Evolutionary conservation across 2,888 invertebrate genomes (phyloP), one percentile per base, ranked within the genome.

Genomic region (Hypselothyrea guttata): DNA sequence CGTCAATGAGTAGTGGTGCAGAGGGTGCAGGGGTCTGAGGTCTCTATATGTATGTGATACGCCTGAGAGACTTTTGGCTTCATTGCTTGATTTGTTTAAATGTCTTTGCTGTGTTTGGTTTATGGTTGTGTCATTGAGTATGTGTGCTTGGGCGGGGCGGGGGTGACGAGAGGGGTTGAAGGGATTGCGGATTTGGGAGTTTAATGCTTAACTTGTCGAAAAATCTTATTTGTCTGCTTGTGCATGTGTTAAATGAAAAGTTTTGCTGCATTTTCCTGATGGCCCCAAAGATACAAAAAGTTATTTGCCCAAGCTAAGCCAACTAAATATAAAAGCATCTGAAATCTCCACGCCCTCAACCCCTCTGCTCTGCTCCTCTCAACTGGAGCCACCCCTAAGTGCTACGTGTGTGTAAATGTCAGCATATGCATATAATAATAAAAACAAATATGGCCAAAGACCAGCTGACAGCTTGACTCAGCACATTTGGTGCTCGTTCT

Each of bases 11-110:
- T 13, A 13, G 30, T 12, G 41, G 30, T 12, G 35, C 13, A 31
- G 12, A 16, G 44, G 30, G 31, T 16, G n/a, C n/a, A n/a, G n/a
- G n/a, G n/a, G n/a, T n/a, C 27, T 35, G 15, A 22, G 48, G 35
- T 54, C 46, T 33, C 27, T 55, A 27, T 40, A 59, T 71, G 51
- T 75, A 55, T 77, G 72, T 77, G 78, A 75, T 77, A 77, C 63
- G 82, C 73, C 77, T 75, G 77, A 81, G 66, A 70, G 79, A 79
- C 74, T 79, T 76, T 79, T 71, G 79, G 81, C 78, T 75, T 78
- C 74, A 79, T 81, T 81, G 84, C 82, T 82, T 82, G 84, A 84
- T 82, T 84, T 84, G 81, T 78, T 84, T 84, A 84, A 82, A 82
- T 82, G 79, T 78, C 81, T 82, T 82, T 82, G 69, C 75, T 78